Conservation (phyloP, 1,140 invertebrate species). For the Drosophila carrolli region DNA sequence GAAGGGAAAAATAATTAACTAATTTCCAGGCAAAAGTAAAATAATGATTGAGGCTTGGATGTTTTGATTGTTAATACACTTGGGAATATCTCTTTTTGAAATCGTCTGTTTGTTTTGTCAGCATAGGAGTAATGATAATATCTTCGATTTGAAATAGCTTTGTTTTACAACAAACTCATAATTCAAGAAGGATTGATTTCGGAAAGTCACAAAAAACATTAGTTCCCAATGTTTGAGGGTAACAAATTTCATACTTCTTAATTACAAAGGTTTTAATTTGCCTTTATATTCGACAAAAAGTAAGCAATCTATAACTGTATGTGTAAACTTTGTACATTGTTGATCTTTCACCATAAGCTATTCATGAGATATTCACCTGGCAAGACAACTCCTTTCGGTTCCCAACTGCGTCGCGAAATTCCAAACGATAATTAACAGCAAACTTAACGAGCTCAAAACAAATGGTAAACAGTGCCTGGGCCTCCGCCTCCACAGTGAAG, state of each 20-base stretch:
- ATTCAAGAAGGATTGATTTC: too few relatives aligned
- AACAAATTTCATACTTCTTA: too few relatives aligned
- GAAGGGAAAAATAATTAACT: constrained; percentile 31
- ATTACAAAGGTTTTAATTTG: too few relatives aligned
- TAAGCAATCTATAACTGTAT: too few relatives aligned
- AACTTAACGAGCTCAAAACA: constrained; percentile 44
- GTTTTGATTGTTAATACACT: not conserved
- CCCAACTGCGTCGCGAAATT: constrained; percentile 55
- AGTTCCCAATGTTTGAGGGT: too few relatives aligned
- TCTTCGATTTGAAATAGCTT: too few relatives aligned
- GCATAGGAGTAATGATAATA: too few relatives aligned
- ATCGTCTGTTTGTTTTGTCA: not conserved
- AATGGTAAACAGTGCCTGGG: constrained; percentile 23
- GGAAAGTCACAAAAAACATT: too few relatives aligned
- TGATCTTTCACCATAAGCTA: constrained; percentile 1
- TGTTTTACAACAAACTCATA: too few relatives aligned
- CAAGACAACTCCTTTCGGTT: not conserved
- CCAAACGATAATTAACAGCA: constrained; percentile 53
- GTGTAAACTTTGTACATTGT: not conserved
- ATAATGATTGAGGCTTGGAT: not conserved
- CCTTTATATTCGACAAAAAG: too few relatives aligned
- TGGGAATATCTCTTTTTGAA: not conserved
- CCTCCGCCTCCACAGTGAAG: constrained; percentile 21
- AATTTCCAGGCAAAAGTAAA: constrained; percentile 11
- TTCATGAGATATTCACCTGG: constrained; percentile 7